Base-by-base conservation (phyloP, 2,888 invertebrate genomes). In the Cosmorhoe ocellata region DNA sequence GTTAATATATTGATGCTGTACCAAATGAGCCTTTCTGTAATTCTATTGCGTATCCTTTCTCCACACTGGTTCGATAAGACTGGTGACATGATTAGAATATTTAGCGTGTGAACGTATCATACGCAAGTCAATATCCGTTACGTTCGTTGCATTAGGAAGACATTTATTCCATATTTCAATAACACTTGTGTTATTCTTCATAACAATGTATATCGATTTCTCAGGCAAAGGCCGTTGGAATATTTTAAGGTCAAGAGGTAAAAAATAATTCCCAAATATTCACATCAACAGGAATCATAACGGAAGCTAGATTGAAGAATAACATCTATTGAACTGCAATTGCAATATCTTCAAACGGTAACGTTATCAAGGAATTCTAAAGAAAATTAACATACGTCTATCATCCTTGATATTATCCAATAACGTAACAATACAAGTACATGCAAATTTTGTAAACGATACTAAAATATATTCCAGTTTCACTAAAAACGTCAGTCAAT, bases 341-440 rank as follows among this genome's bases (percentile, higher is more conserved):
- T 46, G 61, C 69, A 66, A 67, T 77, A 74, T 69, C 67, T 74
- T 67, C 69, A 69, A 72, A 80, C 80, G 71, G 76, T 71, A 64
- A 62, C 65, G 61, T 64, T 62, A 74, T 71, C 76, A 74, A 72
- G 60, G 59, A 67, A 73, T 63, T 70, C 68, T 67, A 66, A 64
- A 63, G 65, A 71, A 76, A 75, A 90, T 89, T 90, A 77, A 61
- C 90, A 90, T 90, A 89, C 64, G 87, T 89, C 89, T 72, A 84
- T 87, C 86, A 86, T 75, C 69, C 67, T 70, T 70, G 81, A 84
- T 81, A 85, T 84, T 81, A 85, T 84, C 79, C 85, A 81, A 82
- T 83, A 81, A 76, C 59, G 59, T 44, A 40, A 82, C 78, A 82
- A 84, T 77, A 63, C 66, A 52, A 38, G 41, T 26, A 64, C 65